phyloP scores from a whole-genome alignment of 2,797 vertebrate genomes.

The Pitangus sulphuratus region DNA sequence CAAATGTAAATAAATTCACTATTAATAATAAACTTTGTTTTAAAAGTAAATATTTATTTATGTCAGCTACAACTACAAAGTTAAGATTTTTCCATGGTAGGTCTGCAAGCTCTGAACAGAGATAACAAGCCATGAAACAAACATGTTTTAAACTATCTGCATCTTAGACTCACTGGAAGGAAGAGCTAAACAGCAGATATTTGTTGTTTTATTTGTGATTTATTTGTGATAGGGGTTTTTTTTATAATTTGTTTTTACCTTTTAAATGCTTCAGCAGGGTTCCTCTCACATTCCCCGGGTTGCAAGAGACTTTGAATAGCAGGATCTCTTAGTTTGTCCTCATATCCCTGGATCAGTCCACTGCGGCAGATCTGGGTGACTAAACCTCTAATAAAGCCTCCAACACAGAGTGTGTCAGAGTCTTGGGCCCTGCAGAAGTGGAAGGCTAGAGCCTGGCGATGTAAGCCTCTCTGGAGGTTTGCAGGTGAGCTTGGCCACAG shows the following conservation, averaged over 20 bases:
- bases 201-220: neutral
- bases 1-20: constrained; percentile 6
- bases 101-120: neutral
- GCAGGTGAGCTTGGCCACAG: constrained; percentile 91
- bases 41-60: constrained; percentile 22
- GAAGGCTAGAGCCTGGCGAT: constrained; percentile 89
- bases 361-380: constrained; percentile 88
- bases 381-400: constrained; percentile 87
- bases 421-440: constrained; percentile 97
- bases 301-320: constrained; percentile 88
- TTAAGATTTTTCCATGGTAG: neutral
- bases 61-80: neutral
- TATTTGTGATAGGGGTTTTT: neutral
- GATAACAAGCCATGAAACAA: neutral
- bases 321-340: constrained; percentile 91
- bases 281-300: constrained; percentile 93
- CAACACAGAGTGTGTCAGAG: constrained; percentile 89
- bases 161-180: neutral
- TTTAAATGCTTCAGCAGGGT: constrained; percentile 95
- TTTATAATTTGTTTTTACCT: constrained; percentile 79
- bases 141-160: neutral
- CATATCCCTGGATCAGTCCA: constrained; percentile 87
- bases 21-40: constrained; percentile 15
- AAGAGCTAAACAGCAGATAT: neutral
- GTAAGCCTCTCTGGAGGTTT: constrained; percentile 85